phyloP scores from a whole-genome alignment of 2,113 vertebrate genomes.

The Albula goreensis region DNA sequence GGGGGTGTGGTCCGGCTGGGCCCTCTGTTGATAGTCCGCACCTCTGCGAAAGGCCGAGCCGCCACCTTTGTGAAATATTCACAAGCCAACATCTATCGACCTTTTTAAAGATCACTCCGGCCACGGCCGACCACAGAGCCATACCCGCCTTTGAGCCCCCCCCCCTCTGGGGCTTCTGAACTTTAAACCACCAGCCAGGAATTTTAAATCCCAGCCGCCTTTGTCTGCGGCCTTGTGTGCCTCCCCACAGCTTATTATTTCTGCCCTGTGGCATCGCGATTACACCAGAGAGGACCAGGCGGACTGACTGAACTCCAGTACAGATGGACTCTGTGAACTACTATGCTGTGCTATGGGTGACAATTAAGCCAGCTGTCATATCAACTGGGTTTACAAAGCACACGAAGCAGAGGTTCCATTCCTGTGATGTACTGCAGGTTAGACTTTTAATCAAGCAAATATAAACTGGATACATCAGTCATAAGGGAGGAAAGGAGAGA shows the following conservation, averaged over 20 bases:
- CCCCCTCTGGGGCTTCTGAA: neutral
- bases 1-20: neutral
- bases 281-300: neutral
- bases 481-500: neutral
- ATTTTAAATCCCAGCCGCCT: neutral
- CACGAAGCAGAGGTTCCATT: neutral
- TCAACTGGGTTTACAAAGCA: neutral
- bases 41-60: constrained; percentile 1
- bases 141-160: neutral
- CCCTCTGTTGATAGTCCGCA: neutral
- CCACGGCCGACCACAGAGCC: neutral
- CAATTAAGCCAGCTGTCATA: neutral
- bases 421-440: neutral
- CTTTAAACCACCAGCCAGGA: neutral
- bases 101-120: neutral
- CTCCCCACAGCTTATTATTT: neutral
- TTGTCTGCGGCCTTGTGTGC: neutral
- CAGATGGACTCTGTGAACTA: neutral
- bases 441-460: neutral
- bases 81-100: constrained; percentile 17
- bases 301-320: neutral
- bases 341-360: neutral
- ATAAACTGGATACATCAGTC: neutral
- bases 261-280: neutral
- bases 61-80: constrained; percentile 21